phyloP scores from a whole-genome alignment of 30 jellyfish, hydroid and myxozoan genomes.

The Turritopsis dohrnii region DNA sequence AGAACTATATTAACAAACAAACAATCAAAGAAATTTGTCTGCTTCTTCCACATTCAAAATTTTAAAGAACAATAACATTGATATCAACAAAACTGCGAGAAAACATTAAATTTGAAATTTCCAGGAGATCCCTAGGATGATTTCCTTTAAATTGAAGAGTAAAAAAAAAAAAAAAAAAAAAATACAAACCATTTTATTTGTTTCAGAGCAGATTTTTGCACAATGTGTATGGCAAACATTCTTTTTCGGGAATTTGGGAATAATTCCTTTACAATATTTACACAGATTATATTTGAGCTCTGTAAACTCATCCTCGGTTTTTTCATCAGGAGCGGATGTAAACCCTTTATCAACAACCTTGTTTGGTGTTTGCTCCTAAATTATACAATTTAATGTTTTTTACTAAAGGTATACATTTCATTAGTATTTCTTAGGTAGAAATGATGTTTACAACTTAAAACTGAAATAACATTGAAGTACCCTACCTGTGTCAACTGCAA shows the following conservation, averaged over 20 bases:
- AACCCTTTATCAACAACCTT: background rate
- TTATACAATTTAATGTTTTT: too few relatives aligned
- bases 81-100: too few relatives aligned
- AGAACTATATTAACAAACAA: too few relatives aligned
- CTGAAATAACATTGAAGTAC: background rate
- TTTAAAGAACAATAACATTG: too few relatives aligned
- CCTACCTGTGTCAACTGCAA: background rate
- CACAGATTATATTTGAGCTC: constrained; percentile 10
- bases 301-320: background rate
- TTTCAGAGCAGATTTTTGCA: constrained; percentile 24
- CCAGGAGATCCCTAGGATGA: too few relatives aligned
- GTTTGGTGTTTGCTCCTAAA: background rate
- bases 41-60: too few relatives aligned
- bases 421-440: too few relatives aligned
- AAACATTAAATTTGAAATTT: too few relatives aligned
- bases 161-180: background rate
- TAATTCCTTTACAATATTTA: constrained; percentile 20
- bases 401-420: too few relatives aligned
- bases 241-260: constrained; percentile 4
- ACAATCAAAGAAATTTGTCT: too few relatives aligned
- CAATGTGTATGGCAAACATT: constrained; percentile 17
- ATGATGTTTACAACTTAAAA: background rate
- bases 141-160: too few relatives aligned
- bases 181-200: constrained; percentile 7
- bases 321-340: background rate